A percentile compares a stretch with the other conserved stretches of the same genome.
These are phyloP conservation scores for Mythimna lalbum DNA, from an alignment of 2,888 invertebrate genomes.

Conservation along the genomic window DNA sequence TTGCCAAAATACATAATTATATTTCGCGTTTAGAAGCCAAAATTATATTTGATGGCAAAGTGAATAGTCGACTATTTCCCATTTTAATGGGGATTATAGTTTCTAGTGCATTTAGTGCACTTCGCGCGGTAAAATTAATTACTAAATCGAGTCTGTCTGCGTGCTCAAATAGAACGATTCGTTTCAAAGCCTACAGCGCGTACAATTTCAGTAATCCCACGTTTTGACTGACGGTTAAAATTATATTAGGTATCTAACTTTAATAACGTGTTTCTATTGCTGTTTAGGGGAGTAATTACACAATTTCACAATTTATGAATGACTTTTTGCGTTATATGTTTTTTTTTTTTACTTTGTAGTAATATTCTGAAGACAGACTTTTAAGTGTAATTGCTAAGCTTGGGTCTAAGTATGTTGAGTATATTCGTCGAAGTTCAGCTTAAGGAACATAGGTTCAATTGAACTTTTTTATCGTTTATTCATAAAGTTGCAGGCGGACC, in stretches of 20 bases:
- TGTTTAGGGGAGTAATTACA: conserved; percentile 9
- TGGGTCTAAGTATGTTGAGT: conserved; percentile 1
- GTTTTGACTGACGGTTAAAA: conserved; percentile 58
- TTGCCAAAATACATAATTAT: conserved; percentile 82
- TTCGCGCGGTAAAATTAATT: conserved; percentile 89
- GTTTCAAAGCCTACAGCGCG: conserved; percentile 75
- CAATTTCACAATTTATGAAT: background rate
- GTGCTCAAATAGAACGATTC: conserved; percentile 79
- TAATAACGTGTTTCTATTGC: conserved; percentile 33
- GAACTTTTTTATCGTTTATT: background rate
- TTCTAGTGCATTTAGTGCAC: conserved; percentile 89
- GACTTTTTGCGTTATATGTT: background rate
- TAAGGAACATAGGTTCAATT: background rate
- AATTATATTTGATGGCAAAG: conserved; percentile 87
- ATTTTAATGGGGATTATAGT: conserved; percentile 90
- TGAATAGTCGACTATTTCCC: conserved; percentile 88
- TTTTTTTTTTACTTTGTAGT: background rate
- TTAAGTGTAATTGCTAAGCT: conserved; percentile 12
- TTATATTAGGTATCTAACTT: conserved; percentile 48
- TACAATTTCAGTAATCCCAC: conserved; percentile 74
- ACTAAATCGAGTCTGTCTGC: conserved; percentile 87
- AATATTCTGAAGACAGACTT: background rate
- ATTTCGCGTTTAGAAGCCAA: conserved; percentile 85
- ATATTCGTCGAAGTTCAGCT: background rate
- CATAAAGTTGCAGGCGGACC: background rate